Conservation (phyloP, 2,888 invertebrate species). For the Coleophora deauratella region DNA sequence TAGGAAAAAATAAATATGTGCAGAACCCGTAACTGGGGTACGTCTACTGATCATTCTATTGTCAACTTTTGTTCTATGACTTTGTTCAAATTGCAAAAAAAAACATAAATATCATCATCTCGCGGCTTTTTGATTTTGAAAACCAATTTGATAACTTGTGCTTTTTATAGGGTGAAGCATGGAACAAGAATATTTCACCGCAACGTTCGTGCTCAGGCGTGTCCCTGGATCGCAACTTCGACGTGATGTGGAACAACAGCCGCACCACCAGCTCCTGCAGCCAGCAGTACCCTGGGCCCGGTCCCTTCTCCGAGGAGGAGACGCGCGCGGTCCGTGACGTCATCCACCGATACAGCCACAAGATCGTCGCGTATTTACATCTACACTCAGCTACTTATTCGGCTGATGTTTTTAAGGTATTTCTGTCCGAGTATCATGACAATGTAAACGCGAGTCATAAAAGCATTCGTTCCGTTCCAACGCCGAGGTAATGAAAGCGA, state of each 20-base stretch:
- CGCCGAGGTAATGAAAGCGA: too few species aligned
- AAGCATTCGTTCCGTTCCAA: too few species aligned
- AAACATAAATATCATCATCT: too few species aligned
- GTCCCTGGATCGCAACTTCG: conserved; percentile 50
- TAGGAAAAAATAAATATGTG: too few species aligned
- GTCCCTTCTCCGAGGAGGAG: conserved; percentile 49
- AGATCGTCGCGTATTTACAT: conserved; percentile 46
- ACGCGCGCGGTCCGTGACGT: conserved; percentile 40
- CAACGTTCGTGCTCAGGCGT: conserved; percentile 47
- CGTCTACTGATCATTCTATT: too few species aligned
- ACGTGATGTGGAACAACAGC: conserved; percentile 25
- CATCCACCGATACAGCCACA: conserved; percentile 45
- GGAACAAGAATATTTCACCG: conserved; percentile 45
- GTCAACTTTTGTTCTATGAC: too few species aligned
- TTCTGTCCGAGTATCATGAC: too few species aligned
- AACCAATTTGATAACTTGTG: too few species aligned
- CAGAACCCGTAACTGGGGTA: too few species aligned
- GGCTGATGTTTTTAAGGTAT: conserved; percentile 32
- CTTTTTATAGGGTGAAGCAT: conserved; percentile 6
- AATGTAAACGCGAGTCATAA: too few species aligned
- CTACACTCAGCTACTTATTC: conserved; percentile 39
- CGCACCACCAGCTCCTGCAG: conserved; percentile 37
- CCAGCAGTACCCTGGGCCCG: conserved; percentile 40
- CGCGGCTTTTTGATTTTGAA: too few species aligned
- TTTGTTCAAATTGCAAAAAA: too few species aligned